Conservation (phyloP, 2,888 invertebrate genomes). For the Phorcus lineatus region DNA sequence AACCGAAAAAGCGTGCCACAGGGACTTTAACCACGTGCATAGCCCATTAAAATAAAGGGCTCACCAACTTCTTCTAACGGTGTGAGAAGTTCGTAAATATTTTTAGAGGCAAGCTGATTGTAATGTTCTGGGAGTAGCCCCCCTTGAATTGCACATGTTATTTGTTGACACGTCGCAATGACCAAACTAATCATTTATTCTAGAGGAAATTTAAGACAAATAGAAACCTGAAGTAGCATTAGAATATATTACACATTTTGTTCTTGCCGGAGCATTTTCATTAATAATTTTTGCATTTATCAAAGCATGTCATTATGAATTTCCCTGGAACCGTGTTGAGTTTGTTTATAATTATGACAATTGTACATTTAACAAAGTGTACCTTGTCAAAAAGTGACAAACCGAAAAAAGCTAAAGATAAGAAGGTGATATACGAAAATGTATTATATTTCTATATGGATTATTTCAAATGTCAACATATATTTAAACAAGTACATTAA, state of each 20-base stretch:
- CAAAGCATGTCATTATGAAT: too few relatives aligned
- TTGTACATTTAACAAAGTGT: neutral
- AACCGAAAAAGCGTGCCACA: too few relatives aligned
- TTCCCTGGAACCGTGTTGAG: neutral
- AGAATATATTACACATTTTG: too few relatives aligned
- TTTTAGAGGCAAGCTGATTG: neutral
- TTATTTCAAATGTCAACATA: neutral
- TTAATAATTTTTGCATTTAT: too few relatives aligned
- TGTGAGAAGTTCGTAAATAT: neutral
- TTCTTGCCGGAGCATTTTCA: too few relatives aligned
- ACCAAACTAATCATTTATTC: neutral
- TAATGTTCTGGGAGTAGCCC: neutral
- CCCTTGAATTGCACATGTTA: neutral
- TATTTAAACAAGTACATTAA: too few relatives aligned
- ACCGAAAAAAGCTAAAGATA: slow-evolving; percentile 55
- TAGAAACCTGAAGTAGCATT: too few relatives aligned
- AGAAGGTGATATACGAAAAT: slow-evolving; percentile 37
- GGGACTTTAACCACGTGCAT: too few relatives aligned
- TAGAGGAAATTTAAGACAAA: too few relatives aligned
- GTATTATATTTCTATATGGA: neutral
- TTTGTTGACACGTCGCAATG: neutral
- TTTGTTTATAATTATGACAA: neutral
- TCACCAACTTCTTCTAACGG: too few relatives aligned
- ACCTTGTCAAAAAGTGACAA: slow-evolving; percentile 64
- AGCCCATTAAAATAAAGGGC: too few relatives aligned